Percentiles rank a stretch among this genome's conserved stretches.
phyloP scores from a whole-genome alignment of 2,113 vertebrate genomes.

The Pseudonaja textilis region DNA sequence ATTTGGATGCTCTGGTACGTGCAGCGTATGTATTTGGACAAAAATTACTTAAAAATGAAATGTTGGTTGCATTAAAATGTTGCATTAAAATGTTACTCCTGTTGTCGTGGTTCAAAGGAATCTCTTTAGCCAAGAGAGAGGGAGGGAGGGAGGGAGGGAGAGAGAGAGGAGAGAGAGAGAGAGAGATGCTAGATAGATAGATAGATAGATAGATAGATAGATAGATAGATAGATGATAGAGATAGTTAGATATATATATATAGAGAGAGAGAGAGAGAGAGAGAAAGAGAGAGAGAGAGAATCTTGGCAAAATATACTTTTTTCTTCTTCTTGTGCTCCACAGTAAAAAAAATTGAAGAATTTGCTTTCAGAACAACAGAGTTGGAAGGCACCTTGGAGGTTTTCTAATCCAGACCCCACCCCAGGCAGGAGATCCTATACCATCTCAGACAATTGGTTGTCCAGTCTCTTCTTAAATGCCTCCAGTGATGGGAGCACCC shows the following conservation, averaged over 20 bases:
- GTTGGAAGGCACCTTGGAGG: no score
- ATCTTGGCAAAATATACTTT: not conserved
- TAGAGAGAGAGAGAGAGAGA: no score
- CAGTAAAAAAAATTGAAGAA: not conserved
- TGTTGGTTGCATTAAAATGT: not conserved
- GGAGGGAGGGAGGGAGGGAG: no score
- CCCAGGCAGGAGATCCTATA: not conserved
- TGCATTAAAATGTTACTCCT: not conserved
- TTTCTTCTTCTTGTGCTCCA: no score
- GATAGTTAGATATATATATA: no score
- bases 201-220: no score
- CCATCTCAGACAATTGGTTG: not conserved
- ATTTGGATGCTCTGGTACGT: constrained; percentile 93
- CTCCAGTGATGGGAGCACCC: not conserved
- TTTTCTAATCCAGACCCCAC: no score
- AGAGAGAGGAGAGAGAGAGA: no score
- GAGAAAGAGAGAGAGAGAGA: no score
- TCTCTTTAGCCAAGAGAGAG: not conserved
- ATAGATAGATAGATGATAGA: no score
- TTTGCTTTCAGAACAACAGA: not conserved
- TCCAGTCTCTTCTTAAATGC: not conserved
- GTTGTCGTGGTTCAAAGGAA: not conserved
- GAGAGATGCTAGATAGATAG: no score
- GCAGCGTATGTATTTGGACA: not conserved
- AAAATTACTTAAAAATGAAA: not conserved